Conservation (phyloP, 2,113 vertebrate genomes). For the Centropus bengalensis region DNA sequence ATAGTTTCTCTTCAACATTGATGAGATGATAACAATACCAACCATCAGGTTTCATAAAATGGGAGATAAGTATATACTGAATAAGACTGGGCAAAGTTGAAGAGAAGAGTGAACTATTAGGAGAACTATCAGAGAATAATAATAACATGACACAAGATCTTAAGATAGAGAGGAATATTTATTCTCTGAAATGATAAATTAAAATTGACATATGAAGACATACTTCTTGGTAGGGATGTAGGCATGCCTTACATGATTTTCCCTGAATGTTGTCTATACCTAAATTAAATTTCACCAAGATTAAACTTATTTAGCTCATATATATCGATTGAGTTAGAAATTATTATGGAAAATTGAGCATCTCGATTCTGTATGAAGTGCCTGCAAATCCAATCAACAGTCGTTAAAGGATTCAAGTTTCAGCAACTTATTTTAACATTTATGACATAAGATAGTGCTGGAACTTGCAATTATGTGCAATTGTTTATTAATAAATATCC, state of each 20-base stretch:
- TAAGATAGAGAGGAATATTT: neutral
- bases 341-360: slow-evolving; percentile 66
- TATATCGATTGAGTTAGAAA: slow-evolving; percentile 72
- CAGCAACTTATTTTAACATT: slow-evolving; percentile 56
- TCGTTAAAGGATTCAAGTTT: slow-evolving; percentile 62
- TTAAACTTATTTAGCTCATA: slow-evolving; percentile 70
- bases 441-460: neutral
- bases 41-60: neutral
- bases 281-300: slow-evolving; percentile 74
- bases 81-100: neutral
- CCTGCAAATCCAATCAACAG: slow-evolving; percentile 55
- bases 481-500: slow-evolving; percentile 57
- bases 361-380: slow-evolving; percentile 65
- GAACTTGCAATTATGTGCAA: slow-evolving; percentile 34
- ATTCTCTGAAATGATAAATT: neutral
- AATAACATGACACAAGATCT: neutral
- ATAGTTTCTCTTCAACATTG: neutral
- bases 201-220: neutral
- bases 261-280: slow-evolving; percentile 62
- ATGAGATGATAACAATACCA: neutral
- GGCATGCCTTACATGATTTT: slow-evolving; percentile 15
- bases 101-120: neutral
- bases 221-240: neutral
- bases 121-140: neutral
- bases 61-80: neutral